A percentile compares a stretch with the other conserved stretches of the same genome.
Evolutionary conservation across 2,888 invertebrate genomes (phyloP).

Genomic region (Drosophila pseudotakahashii): DNA sequence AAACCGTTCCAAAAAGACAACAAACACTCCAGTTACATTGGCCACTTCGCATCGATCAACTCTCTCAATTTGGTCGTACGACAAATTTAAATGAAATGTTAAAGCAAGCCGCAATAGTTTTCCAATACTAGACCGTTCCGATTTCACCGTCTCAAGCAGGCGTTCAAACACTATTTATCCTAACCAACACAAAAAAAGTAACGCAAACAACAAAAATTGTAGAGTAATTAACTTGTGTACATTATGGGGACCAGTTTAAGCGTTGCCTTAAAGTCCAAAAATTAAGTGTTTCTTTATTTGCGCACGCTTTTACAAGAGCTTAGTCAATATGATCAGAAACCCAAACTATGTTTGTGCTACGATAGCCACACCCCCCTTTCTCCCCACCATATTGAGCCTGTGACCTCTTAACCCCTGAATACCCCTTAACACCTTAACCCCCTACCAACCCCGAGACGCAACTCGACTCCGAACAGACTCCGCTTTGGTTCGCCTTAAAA

Average conservation of each 20-base stretch:
- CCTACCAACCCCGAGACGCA: conserved; percentile 7
- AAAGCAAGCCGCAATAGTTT: conserved; percentile 13
- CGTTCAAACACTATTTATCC: conserved; percentile 18
- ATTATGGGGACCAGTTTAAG: conserved; percentile 73
- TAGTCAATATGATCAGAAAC: conserved; percentile 39
- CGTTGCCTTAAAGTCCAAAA: conserved; percentile 65
- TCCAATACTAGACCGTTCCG: conserved; percentile 11
- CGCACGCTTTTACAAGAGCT: conserved; percentile 47
- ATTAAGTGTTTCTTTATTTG: conserved; percentile 31
- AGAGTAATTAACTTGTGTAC: conserved; percentile 44
- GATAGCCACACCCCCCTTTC: neutral
- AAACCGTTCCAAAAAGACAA: neutral
- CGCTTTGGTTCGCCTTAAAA: conserved; percentile 25
- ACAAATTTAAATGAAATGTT: neutral
- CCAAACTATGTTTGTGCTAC: conserved; percentile 2
- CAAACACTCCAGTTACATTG: neutral
- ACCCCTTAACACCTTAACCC: conserved; percentile 1
- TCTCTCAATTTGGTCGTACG: conserved; percentile 15
- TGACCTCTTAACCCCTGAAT: neutral
- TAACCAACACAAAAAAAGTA: conserved; percentile 33
- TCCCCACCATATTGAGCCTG: too few species aligned
- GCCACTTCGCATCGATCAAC: conserved; percentile 6
- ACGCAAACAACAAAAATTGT: conserved; percentile 40
- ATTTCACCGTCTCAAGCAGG: conserved; percentile 7
- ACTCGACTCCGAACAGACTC: conserved; percentile 32